phyloP scores from a whole-genome alignment of 2,113 vertebrate species.

The Centropus bengalensis region DNA sequence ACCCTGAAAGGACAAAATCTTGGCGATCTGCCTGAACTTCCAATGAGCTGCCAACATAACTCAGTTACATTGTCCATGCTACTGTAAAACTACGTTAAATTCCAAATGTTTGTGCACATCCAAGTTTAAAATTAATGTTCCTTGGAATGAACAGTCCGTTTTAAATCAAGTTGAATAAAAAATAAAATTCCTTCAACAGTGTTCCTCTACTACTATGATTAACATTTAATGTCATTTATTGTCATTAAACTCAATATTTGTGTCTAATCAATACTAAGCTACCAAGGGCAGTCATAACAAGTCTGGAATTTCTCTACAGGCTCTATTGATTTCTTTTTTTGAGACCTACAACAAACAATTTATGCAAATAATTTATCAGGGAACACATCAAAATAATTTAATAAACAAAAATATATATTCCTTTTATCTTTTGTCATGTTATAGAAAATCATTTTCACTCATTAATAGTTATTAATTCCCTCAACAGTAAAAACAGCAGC shows the following conservation, averaged over 20 bases:
- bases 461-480: not conserved
- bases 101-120: conserved; percentile 5
- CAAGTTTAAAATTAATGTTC: conserved; percentile 50
- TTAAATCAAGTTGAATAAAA: not conserved
- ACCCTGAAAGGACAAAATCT: conserved; percentile 32
- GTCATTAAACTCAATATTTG: conserved; percentile 57
- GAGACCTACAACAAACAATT: conserved; percentile 35
- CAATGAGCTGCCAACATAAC: conserved; percentile 29
- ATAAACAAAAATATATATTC: conserved; percentile 38
- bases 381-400: conserved; percentile 56
- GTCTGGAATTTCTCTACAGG: conserved; percentile 35
- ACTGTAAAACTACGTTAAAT: conserved; percentile 50
- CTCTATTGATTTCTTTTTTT: conserved; percentile 35
- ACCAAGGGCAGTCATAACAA: conserved; percentile 24
- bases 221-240: conserved; percentile 66
- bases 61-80: not conserved
- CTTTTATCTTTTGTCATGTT: conserved; percentile 17
- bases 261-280: conserved; percentile 53
- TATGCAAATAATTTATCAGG: conserved; percentile 52
- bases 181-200: not conserved
- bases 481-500: not conserved
- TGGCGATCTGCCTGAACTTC: not conserved
- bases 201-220: conserved; percentile 18
- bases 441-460: conserved; percentile 52
- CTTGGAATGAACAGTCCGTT: not conserved